Evolutionary conservation across 2,113 vertebrate species (phyloP).

Genomic region (Nannospalax galili): DNA sequence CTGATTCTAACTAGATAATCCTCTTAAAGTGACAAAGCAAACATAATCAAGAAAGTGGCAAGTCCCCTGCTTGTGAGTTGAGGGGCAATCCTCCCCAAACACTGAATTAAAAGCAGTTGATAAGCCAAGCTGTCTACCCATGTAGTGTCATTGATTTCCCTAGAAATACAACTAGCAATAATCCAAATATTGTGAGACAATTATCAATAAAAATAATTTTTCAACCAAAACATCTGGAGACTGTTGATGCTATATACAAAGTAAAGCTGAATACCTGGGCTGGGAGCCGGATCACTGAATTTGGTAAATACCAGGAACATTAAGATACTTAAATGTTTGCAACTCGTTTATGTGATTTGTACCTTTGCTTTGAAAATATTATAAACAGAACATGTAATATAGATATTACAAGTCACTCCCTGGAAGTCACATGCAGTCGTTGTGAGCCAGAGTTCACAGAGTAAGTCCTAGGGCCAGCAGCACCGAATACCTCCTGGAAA

Average conservation of each 20-base stretch:
- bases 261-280: neutral
- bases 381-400: neutral
- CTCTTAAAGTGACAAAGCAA: neutral
- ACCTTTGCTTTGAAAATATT: conserved; percentile 16
- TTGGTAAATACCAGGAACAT: neutral
- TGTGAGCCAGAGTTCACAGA: neutral
- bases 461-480: neutral
- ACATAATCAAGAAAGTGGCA: neutral
- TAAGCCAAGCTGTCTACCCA: neutral
- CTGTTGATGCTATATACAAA: neutral
- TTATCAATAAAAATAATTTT: conserved; percentile 25
- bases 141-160: neutral
- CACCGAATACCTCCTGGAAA: neutral
- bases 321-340: neutral
- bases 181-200: neutral
- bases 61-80: neutral
- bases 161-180: neutral
- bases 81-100: neutral
- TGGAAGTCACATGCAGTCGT: neutral
- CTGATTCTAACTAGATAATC: conserved; percentile 9
- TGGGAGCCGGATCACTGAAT: neutral
- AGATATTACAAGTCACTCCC: neutral
- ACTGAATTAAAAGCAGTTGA: neutral
- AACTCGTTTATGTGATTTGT: neutral
- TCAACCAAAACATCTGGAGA: neutral